Percentiles rank a stretch among this genome's conserved stretches.
Evolutionary conservation across 2,797 vertebrate genomes (phyloP).

Genomic region (Helostoma temminkii): DNA sequence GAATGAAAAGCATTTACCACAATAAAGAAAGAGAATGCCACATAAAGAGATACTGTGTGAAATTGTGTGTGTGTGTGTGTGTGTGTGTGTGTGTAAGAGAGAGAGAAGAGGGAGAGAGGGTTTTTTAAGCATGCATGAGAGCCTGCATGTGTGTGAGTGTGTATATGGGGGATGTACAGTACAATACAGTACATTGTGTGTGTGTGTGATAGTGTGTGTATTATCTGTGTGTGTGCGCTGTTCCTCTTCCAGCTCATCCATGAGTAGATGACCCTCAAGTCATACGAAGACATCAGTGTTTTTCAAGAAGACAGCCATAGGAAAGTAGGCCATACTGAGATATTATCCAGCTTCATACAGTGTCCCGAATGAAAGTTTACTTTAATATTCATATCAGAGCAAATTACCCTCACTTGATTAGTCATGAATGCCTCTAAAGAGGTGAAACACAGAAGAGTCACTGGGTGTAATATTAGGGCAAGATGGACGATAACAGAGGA

Average conservation of each 20-base stretch:
- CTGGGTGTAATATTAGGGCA: conserved; percentile 37
- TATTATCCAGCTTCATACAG: conserved; percentile 42
- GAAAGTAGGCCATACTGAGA: conserved; percentile 67
- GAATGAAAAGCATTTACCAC: conserved; percentile 81
- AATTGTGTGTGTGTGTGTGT: conserved; percentile 44
- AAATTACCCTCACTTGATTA: conserved; percentile 31
- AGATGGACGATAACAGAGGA: conserved; percentile 41
- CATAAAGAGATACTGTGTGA: conserved; percentile 52
- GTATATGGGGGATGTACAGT: not conserved
- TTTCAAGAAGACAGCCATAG: conserved; percentile 74
- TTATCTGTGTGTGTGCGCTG: conserved; percentile 70
- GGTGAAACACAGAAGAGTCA: conserved; percentile 33
- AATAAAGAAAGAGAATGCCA: conserved; percentile 70
- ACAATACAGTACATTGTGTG: conserved; percentile 17
- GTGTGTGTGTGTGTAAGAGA: conserved; percentile 19
- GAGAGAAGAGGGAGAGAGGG: conserved; percentile 6
- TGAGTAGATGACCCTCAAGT: conserved; percentile 75
- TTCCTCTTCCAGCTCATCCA: conserved; percentile 80
- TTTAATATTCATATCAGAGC: conserved; percentile 44
- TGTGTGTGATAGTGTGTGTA: conserved; percentile 41
- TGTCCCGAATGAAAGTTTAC: conserved; percentile 44
- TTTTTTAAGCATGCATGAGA: conserved; percentile 62
- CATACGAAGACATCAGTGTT: conserved; percentile 75
- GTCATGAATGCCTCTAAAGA: conserved; percentile 31
- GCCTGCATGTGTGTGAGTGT: conserved; percentile 56